Percentiles rank a stretch among this genome's conserved stretches.
phyloP scores from a whole-genome alignment of 1,140 invertebrate species.

The Ectropis grisescens region DNA sequence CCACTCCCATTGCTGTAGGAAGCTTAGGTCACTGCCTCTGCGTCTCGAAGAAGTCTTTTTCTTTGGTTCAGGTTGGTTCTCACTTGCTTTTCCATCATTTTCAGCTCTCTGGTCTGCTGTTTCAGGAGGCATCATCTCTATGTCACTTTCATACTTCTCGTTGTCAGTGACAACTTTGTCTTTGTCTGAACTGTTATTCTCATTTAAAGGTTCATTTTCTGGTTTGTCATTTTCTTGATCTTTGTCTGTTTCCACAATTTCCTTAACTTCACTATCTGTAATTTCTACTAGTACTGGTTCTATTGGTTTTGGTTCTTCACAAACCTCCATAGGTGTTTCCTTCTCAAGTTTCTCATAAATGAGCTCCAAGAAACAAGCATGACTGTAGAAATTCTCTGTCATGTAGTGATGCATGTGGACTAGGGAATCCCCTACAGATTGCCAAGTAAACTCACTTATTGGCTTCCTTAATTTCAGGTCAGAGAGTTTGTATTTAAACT shows the following conservation, averaged over 20 bases:
- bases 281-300: conserved; percentile 22
- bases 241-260: conserved; percentile 32
- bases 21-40: conserved; percentile 76
- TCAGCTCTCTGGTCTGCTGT: conserved; percentile 6
- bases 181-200: conserved; percentile 54
- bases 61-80: conserved; percentile 37
- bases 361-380: conserved; percentile 53
- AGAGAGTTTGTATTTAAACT: conserved; percentile 70
- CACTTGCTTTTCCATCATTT: no score
- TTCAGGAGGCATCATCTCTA: conserved; percentile 24
- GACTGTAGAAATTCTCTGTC: conserved; percentile 67
- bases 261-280: conserved; percentile 30
- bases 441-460: conserved; percentile 75
- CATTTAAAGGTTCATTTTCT: conserved; percentile 45
- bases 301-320: conserved; percentile 26
- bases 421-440: conserved; percentile 76
- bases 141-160: conserved; percentile 56
- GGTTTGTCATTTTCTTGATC: conserved; percentile 25
- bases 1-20: conserved; percentile 81
- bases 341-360: conserved; percentile 32
- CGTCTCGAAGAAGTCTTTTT: conserved; percentile 73
- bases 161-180: conserved; percentile 46
- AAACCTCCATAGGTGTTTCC: conserved; percentile 30
- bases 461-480: conserved; percentile 73
- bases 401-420: conserved; percentile 78